Base-by-base conservation (phyloP, 2,888 invertebrate genomes). In the Dasypolia templi region DNA sequence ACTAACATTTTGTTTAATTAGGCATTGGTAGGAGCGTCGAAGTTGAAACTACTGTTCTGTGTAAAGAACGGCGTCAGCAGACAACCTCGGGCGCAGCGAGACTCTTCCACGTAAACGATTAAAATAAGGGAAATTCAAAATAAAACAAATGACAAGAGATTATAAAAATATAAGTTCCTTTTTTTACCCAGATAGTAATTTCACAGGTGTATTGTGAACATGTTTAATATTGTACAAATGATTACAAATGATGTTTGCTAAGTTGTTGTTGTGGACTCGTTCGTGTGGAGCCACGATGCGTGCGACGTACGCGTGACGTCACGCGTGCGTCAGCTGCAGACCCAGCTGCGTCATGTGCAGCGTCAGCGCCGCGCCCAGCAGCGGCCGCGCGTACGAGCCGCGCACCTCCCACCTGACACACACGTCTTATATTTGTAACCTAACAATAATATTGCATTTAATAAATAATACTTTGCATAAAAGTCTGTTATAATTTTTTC, bases 331-430 rank as follows among this genome's bases (percentile, higher is more conserved):
- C 83, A 90, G 84, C 68, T 90, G 90, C 1, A 82, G 65, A 51
- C 82, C 77, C 22, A 92, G 87, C 35, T 84, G 90, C 85, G 88
- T 83, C 78, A 93, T 79, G 55, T 90, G 91, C 87, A 94, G 90
- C 86, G 90, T 78, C 17, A 93, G 91, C 83, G 91, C 92, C 22
- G 89, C 87, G 75, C 93, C 91, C 77, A 87, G 71, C 87, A 93
- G 82, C 67, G 89, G 90, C 17, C 93, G 93, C 82, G 89, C 89
- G 86, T 91, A 92, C 66, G 90, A 81, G 70, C 87, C 91, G 83
- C 88, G 90, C 75, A 88, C 77, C 86, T 89, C 81, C 91, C 91
- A 93, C 22, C 93, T 91, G 86, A 14, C 2, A 11, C 9, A 26
- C 11, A 32, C 12, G 7, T 29, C 0, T 19, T 35, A 22, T 42